These are phyloP conservation scores for Menura novaehollandiae DNA, from an alignment of 2,113 vertebrate genomes.

Conservation along the genomic window DNA sequence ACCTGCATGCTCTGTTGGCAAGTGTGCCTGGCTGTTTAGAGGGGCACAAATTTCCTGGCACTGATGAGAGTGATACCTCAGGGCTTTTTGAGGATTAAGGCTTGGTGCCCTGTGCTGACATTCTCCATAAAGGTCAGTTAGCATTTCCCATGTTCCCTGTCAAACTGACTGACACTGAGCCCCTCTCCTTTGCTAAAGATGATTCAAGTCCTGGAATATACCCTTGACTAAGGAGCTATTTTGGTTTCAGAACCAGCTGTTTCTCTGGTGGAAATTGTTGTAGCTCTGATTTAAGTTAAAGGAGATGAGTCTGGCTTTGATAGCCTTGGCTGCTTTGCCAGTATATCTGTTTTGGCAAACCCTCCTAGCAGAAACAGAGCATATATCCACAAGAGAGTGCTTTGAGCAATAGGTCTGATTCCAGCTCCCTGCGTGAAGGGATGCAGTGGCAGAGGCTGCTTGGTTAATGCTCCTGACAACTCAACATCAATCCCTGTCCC, in stretches of 20 bases:
- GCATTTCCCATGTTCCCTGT: slow-evolving; percentile 1
- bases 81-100: slow-evolving; percentile 47
- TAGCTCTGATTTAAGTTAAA: not conserved
- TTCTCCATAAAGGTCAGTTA: slow-evolving; percentile 58
- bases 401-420: not conserved
- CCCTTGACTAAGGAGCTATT: slow-evolving; percentile 55
- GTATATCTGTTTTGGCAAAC: not conserved
- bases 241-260: slow-evolving; percentile 9
- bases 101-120: slow-evolving; percentile 10
- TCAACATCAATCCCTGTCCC: not conserved
- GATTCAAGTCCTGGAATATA: slow-evolving; percentile 35
- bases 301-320: not conserved
- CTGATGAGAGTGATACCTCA: not conserved
- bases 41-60: slow-evolving; percentile 37
- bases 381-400: not conserved
- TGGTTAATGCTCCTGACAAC: not conserved
- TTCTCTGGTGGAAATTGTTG: not conserved
- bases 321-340: not conserved
- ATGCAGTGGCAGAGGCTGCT: not conserved
- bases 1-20: not conserved
- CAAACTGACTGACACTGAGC: slow-evolving; percentile 12
- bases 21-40: not conserved
- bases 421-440: not conserved
- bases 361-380: not conserved
- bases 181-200: slow-evolving; percentile 40